These are phyloP conservation scores for Chalcosyrphus nemorum DNA, from an alignment of 2,888 invertebrate genomes.

Conservation along the genomic window DNA sequence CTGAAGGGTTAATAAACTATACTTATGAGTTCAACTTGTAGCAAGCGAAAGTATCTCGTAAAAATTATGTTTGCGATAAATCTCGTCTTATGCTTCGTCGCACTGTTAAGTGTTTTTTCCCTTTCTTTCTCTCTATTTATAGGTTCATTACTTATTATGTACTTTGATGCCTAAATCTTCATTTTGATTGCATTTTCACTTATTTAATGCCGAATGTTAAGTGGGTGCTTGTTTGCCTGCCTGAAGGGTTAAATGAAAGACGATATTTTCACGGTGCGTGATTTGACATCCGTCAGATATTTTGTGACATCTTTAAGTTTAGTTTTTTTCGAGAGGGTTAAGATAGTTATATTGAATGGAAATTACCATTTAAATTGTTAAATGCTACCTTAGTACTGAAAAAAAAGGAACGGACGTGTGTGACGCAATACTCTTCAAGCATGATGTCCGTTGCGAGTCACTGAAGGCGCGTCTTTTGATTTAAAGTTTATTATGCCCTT, in stretches of 20 bases:
- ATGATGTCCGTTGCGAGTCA: no score
- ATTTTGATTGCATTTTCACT: neutral
- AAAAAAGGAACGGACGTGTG: neutral
- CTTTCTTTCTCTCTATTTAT: neutral
- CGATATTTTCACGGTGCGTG: conserved; percentile 3
- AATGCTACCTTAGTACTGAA: neutral
- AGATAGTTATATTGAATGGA: neutral
- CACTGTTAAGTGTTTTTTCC: conserved; percentile 31
- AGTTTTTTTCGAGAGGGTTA: neutral
- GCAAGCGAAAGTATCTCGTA: conserved; percentile 34
- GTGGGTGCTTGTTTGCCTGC: neutral
- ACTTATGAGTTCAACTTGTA: neutral
- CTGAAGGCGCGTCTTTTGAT: no score
- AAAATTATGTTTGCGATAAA: conserved; percentile 8
- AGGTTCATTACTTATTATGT: neutral
- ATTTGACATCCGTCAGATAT: neutral
- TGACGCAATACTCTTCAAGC: no score
- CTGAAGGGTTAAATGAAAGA: neutral
- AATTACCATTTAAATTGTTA: neutral
- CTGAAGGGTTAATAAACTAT: conserved; percentile 12
- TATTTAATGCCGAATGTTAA: neutral
- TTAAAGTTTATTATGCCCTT: no score
- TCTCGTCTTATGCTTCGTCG: conserved; percentile 42
- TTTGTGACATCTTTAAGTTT: neutral
- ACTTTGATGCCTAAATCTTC: neutral